Percentiles rank a stretch among this genome's conserved stretches.
phyloP scores from a whole-genome alignment of 2,888 invertebrate genomes.

The Rhorus exstirpatorius region DNA sequence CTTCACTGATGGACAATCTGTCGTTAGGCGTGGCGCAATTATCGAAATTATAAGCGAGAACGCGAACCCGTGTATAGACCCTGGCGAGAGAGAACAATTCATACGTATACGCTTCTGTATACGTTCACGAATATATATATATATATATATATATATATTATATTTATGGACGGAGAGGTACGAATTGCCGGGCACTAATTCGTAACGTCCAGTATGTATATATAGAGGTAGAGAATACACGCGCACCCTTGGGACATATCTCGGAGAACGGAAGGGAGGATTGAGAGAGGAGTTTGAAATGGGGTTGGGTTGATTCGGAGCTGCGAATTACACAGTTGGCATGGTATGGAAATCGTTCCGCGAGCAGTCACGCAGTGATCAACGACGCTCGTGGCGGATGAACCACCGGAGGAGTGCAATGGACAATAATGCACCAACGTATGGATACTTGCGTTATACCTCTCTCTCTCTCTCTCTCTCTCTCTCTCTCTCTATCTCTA shows the following conservation, averaged over 20 bases:
- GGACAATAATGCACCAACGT: constrained; percentile 35
- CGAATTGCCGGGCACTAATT: constrained; percentile 74
- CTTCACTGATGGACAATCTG: constrained; percentile 63
- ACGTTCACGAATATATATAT: neutral
- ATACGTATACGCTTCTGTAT: neutral
- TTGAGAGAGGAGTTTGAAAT: constrained; percentile 28
- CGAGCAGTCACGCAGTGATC: constrained; percentile 61
- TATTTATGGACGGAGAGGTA: constrained; percentile 41
- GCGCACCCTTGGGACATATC: constrained; percentile 65
- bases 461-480: neutral
- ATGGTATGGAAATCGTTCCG: constrained; percentile 57
- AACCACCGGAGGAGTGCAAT: constrained; percentile 47
- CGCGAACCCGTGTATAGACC: constrained; percentile 19
- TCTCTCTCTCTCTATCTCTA: neutral
- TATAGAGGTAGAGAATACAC: constrained; percentile 39
- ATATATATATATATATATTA: neutral
- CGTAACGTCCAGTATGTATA: constrained; percentile 71
- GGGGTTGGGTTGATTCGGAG: constrained; percentile 59
- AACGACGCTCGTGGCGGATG: constrained; percentile 43
- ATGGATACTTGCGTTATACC: constrained; percentile 14
- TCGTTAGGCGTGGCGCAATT: constrained; percentile 69
- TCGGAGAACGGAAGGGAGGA: constrained; percentile 29
- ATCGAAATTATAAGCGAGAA: constrained; percentile 65
- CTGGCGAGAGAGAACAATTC: constrained; percentile 24
- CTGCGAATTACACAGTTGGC: constrained; percentile 63